Evolutionary conservation across 2,797 vertebrate species (phyloP).

Genomic region (Melanotaenia nigrans): DNA sequence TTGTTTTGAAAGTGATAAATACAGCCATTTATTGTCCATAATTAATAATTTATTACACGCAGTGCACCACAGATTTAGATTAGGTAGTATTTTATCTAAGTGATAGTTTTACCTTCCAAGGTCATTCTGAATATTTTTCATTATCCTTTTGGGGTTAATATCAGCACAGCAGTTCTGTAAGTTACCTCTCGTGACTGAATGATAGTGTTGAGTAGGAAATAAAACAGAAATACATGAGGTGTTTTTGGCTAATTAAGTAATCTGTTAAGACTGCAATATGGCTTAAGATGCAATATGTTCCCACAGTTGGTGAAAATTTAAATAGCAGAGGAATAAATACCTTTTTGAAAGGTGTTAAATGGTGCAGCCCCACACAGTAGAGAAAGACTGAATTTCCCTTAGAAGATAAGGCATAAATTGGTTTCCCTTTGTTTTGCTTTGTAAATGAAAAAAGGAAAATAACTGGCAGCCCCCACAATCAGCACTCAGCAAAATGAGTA

Average conservation of each 20-base stretch:
- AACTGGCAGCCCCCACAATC: constrained; percentile 18
- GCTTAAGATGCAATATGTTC: constrained; percentile 6
- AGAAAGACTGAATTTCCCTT: not conserved
- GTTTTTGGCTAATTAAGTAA: constrained; percentile 17
- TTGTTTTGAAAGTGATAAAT: constrained; percentile 80
- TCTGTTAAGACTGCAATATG: constrained; percentile 11
- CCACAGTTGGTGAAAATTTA: constrained; percentile 15
- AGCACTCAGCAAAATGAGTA: constrained; percentile 22
- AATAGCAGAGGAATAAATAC: constrained; percentile 5
- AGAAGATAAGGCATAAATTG: constrained; percentile 8
- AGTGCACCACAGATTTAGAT: constrained; percentile 58
- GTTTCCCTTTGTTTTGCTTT: constrained; percentile 9
- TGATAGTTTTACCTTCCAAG: constrained; percentile 66
- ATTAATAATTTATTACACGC: constrained; percentile 78
- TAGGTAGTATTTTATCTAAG: constrained; percentile 68
- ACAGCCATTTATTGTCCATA: constrained; percentile 75
- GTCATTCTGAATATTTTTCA: constrained; percentile 62
- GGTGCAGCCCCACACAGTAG: not conserved
- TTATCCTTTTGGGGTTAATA: constrained; percentile 43
- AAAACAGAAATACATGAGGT: not conserved
- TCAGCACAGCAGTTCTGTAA: constrained; percentile 23
- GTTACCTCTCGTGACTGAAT: constrained; percentile 14
- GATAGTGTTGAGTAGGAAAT: not conserved
- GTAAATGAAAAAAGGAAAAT: not conserved
- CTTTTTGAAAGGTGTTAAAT: constrained; percentile 25